Base-by-base conservation (phyloP, 2,113 vertebrate genomes). In the Poeciliopsis retropinna region DNA sequence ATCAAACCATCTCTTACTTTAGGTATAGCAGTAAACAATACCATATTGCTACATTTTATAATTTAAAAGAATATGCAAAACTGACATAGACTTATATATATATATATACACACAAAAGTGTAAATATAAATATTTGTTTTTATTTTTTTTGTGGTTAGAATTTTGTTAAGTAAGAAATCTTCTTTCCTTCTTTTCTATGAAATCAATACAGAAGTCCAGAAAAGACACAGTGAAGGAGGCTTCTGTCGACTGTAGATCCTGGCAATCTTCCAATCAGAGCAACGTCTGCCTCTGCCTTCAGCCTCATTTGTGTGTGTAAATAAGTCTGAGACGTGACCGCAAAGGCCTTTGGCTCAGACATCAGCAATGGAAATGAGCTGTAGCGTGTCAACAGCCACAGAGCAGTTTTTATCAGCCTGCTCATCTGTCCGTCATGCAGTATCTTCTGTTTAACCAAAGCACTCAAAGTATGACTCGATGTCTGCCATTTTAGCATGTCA, bases 261-360 rank as follows among this genome's bases (percentile, higher is more conserved):
- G 76, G 69, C 75, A 73, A 28, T 64, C 70, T 69, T 75, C 75
- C 84, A 66, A 78, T 75, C 63, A 44, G 72, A 60, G 62, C 77
- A 72, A 74, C 34, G 60, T 78, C 79, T 81, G 80, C 60, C 84
- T 86, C 34, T 27, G 27, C 79, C 64, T 71, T 73, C 75, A 27
- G 37, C 54, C 79, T 92, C 72, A 92, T 94, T 93, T 94, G 91
- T 84, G 84, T 92, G 93, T 92, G 93, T 93, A 92, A 94, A 93
- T 90, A 85, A 91, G 88, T 74, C 79, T 77, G 51, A 82, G 84
- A 75, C 81, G 28, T 22, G 54, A 75, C 85, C 78, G 85, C 70
- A 61, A 62, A 73, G 80, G 83, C 69, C 74, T 69, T 57, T 76
- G 76, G 68, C 78, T 76, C 81, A 67, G 72, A 67, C 83, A 87